Base-by-base conservation (phyloP, 2,888 invertebrate genomes). In the Apamea crenata region DNA sequence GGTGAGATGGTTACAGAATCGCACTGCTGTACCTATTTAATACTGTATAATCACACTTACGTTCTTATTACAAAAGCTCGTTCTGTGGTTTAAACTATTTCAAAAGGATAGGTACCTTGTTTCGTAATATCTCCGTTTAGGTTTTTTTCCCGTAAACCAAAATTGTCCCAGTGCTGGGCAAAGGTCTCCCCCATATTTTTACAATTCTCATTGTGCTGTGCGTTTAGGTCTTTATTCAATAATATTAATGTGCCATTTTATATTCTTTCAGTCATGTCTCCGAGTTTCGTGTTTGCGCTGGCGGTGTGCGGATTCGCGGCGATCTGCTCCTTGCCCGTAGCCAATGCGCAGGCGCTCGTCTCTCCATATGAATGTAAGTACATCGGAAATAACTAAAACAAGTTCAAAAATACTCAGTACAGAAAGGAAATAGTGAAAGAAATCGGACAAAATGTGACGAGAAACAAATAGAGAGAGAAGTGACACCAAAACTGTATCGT, bases 181-280 rank as follows among this genome's bases (percentile, higher is more conserved):
- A 25, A 56, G 25, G 12, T 56, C 56, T 59, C 56, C 56, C 18
- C 56, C 25, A 4, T 25, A 25, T 56, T 56, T 56, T 56, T 56
- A 12, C 56, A 56, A 12, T 56, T 5, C n/a, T 56, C 25, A n/a
- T n/a, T n/a, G n/a, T n/a, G 56, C 12, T n/a, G n/a, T 59, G n/a
- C 36, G 36, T 25, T 66, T 36, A 29, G 2, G 21, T 12, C 1
- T 36, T 21, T 50, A 29, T 50, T 40, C 40, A 68, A 21, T 53
- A 29, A 29, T 29, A 59, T 59, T 40, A 50, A 82, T 59, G 25
- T 71, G 18, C 44, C 29, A 10, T 85, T 82, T 75, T 91, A 1
- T 88, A 40, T 96, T 96, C 94, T 96, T 96, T 0, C 96, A 96
- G 96, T 82, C 87, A 96, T 96, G 96, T 93, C 94, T 87, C 93